Evolutionary conservation across 2,113 vertebrate species (phyloP).

Genomic region (Paralichthys olivaceus): DNA sequence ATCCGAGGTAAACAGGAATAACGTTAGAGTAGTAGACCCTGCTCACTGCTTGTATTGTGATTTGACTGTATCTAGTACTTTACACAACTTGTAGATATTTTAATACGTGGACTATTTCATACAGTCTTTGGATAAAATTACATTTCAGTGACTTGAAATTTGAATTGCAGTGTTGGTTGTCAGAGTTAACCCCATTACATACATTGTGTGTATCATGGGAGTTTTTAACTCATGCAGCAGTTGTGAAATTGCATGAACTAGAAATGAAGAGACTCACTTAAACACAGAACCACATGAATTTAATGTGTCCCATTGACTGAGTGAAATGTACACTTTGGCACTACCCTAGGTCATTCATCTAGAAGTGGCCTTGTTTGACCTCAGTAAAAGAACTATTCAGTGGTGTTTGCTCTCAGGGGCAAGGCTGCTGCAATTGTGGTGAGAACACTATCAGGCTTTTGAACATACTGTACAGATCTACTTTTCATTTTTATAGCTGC

Average conservation of each 20-base stretch:
- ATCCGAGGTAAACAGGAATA: no score
- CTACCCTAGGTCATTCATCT: background rate
- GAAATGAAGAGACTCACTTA: background rate
- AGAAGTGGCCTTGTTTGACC: background rate
- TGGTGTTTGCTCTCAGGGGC: background rate
- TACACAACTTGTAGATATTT: no score
- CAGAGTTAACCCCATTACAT: background rate
- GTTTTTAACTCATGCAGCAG: background rate
- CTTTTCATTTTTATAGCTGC: background rate
- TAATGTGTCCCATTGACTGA: background rate
- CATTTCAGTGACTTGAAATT: no score
- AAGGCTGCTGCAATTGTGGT: background rate
- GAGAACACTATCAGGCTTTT: background rate
- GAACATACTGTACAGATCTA: no score
- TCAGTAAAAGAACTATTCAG: background rate
- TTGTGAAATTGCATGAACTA: background rate
- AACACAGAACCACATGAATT: background rate
- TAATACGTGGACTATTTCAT: no score
- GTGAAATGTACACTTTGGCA: conserved; percentile 6
- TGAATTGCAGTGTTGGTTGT: no score
- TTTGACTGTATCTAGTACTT: no score
- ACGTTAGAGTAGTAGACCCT: no score
- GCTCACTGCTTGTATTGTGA: no score
- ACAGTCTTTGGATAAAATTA: no score
- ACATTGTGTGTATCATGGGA: background rate